A percentile compares a stretch with the other conserved stretches of the same genome.
Evolutionary conservation across 2,113 vertebrate species (phyloP).

Genomic region (Microcebus griseorufus): DNA sequence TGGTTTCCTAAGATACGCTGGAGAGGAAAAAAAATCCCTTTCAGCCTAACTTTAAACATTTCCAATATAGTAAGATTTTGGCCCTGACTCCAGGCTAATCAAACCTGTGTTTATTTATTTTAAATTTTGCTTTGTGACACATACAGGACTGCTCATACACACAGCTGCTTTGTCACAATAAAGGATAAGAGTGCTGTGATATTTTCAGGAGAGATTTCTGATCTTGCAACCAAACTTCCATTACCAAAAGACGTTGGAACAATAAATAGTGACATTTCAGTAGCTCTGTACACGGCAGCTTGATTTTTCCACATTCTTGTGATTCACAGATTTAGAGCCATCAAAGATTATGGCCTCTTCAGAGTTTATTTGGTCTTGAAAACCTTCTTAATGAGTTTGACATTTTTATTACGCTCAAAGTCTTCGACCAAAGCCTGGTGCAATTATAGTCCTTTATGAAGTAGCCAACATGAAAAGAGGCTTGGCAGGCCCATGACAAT

Average conservation of each 20-base stretch:
- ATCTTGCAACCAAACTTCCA: constrained; percentile 70
- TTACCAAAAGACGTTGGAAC: constrained; percentile 37
- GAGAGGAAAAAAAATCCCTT: background rate
- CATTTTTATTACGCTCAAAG: constrained; percentile 76
- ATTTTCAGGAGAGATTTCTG: constrained; percentile 78
- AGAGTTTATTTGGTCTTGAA: constrained; percentile 69
- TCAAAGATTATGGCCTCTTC: constrained; percentile 65
- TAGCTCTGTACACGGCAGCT: constrained; percentile 49
- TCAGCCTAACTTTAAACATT: constrained; percentile 65
- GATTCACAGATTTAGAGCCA: constrained; percentile 65
- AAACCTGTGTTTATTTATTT: constrained; percentile 80
- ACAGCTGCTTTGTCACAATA: constrained; percentile 73
- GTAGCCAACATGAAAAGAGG: constrained; percentile 33
- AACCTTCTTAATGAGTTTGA: constrained; percentile 74
- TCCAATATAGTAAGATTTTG: constrained; percentile 66
- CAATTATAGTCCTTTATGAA: constrained; percentile 60
- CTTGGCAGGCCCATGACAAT: background rate
- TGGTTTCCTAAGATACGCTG: background rate
- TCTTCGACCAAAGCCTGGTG: constrained; percentile 42
- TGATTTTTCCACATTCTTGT: constrained; percentile 65
- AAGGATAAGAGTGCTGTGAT: constrained; percentile 66
- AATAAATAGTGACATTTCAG: constrained; percentile 72
- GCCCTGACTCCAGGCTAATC: constrained; percentile 70
- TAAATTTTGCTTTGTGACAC: constrained; percentile 80
- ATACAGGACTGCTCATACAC: background rate